Evolutionary conservation across 2,888 invertebrate species (phyloP), one percentile per base, ranked within the genome.

Genomic region (Nebria salina): DNA sequence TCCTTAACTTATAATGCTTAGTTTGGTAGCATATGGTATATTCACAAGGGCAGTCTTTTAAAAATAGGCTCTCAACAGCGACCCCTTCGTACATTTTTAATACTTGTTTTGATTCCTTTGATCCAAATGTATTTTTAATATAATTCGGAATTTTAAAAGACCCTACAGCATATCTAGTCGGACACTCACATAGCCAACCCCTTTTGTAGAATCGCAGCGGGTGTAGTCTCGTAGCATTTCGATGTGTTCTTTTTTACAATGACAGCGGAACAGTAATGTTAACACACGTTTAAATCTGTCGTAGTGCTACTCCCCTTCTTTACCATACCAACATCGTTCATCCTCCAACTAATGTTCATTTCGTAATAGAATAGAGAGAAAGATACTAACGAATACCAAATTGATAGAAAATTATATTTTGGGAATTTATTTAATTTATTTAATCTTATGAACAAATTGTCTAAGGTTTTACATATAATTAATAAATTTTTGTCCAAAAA

Each of bases 81-180:
- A 54, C 54, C 54, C 54, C 54, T 54, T 54, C 54, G 13, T 54
- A 54, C 54, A 54, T 54, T 54, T 54, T 54, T 54, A 54, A 54
- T 54, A 54, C 54, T 11, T 54, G 54, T 54, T 54, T 54, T 54
- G 54, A 54, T 54, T 54, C 54, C 54, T 54, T 54, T 54, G 54
- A 54, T 54, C 54, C 54, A 54, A 54, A 54, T 54, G 54, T 54
- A 54, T 54, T 54, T 54, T 54, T 54, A 54, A 54, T 54, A 54
- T 54, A 54, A 54, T 54, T 54, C 54, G 54, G 54, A 11, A 54
- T 11, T 54, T 54, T 54, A 54, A 54, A 54, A 6, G 11, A 54
- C 54, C 54, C 54, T 54, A 54, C 11, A 54, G 8, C 54, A 54
- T 34, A 34, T 8, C 2, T 54, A 54, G 8, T 43, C 54, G 13